A percentile compares a stretch with the other conserved stretches of the same genome.
phyloP scores from a whole-genome alignment of 2,113 vertebrate genomes.

The Gyps fulvus region DNA sequence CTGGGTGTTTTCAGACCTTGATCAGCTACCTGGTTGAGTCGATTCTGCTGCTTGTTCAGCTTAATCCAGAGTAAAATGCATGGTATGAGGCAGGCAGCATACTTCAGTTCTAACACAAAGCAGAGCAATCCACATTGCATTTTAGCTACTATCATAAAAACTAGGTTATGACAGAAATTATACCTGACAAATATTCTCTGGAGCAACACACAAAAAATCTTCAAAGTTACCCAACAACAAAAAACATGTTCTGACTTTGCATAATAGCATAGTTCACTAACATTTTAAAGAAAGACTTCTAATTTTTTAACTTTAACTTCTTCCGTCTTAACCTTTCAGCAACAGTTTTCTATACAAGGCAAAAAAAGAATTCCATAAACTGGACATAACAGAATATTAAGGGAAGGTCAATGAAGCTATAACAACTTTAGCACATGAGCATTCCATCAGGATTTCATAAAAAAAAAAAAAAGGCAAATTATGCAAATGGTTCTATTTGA shows the following conservation, averaged over 20 bases:
- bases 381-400: background rate
- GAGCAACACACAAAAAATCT: background rate
- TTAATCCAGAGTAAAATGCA: background rate
- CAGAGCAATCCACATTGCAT: background rate
- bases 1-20: background rate
- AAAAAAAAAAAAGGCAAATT: background rate
- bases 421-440: background rate
- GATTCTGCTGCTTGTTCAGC: background rate
- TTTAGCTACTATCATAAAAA: background rate
- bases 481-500: background rate
- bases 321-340: background rate
- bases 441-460: background rate
- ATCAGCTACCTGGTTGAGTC: background rate
- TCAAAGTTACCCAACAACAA: background rate
- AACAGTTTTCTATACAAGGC: background rate
- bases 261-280: background rate
- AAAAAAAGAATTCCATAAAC: background rate
- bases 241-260: background rate
- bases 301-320: background rate
- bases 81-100: background rate
- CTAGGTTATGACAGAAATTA: background rate
- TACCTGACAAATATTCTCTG: background rate
- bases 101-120: background rate
- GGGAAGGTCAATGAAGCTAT: background rate
- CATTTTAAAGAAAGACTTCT: background rate